Conservation (phyloP, 2,888 invertebrate species). For the Mesorhabditis sp. region DNA sequence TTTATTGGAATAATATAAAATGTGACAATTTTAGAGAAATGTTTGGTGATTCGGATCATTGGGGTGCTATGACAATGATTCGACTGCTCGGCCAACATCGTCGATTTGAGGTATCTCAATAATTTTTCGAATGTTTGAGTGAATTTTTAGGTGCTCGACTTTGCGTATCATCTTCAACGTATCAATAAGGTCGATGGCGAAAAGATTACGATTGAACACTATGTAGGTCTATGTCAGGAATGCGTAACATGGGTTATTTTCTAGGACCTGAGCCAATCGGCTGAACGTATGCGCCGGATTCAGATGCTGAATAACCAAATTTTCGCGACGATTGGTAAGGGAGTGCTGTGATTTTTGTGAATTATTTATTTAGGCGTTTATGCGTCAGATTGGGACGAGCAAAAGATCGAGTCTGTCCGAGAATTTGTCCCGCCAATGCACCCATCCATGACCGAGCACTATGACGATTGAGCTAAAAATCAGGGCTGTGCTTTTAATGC, state of each 20-base stretch:
- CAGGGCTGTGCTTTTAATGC: too few species aligned
- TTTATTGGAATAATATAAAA: too few species aligned
- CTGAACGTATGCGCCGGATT: conserved; percentile 91
- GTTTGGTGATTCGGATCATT: conserved; percentile 95
- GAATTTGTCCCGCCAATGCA: conserved; percentile 2
- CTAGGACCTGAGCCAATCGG: conserved; percentile 89
- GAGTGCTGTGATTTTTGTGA: neutral
- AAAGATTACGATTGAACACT: conserved; percentile 63
- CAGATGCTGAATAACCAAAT: conserved; percentile 91
- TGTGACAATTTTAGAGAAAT: conserved; percentile 66
- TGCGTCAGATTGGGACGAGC: conserved; percentile 2
- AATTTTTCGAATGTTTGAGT: conserved; percentile 6
- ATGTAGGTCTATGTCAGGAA: neutral
- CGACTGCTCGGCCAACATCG: conserved; percentile 89
- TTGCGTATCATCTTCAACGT: conserved; percentile 92
- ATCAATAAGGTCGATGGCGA: conserved; percentile 93
- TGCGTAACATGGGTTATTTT: conserved; percentile 14
- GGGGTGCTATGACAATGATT: conserved; percentile 96
- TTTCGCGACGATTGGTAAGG: neutral
- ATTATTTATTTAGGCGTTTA: neutral
- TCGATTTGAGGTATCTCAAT: conserved; percentile 60
- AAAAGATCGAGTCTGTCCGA: neutral
- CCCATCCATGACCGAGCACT: neutral
- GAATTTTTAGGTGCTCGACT: conserved; percentile 84
- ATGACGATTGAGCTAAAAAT: neutral